Conservation (phyloP, 1,140 invertebrate genomes). For the Hylaeus volcanicus region DNA sequence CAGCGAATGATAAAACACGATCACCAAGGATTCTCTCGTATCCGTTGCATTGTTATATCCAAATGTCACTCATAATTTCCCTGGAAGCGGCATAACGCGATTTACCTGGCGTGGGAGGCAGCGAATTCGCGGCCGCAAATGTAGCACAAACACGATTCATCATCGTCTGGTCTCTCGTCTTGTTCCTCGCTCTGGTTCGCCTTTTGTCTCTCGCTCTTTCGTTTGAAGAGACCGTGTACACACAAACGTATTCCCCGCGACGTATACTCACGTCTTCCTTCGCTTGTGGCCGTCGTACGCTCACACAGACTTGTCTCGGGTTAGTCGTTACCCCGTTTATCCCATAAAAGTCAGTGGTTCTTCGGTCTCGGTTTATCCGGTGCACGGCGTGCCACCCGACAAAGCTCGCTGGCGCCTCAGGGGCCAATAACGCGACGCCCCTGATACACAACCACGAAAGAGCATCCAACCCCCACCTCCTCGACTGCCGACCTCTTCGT, state of each 20-base stretch:
- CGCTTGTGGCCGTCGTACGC: not conserved
- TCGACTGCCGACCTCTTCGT: conserved; percentile 49
- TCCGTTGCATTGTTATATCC: not conserved
- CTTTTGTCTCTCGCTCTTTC: conserved; percentile 1
- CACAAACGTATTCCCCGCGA: not conserved
- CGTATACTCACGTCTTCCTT: not conserved
- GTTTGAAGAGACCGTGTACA: conserved; percentile 14
- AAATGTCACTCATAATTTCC: not conserved
- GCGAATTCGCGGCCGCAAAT: not conserved
- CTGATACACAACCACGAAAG: conserved; percentile 67
- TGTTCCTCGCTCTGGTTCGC: not conserved
- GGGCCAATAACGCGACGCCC: conserved; percentile 67
- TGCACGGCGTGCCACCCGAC: conserved; percentile 59
- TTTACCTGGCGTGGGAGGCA: not conserved
- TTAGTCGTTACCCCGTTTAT: conserved; percentile 74
- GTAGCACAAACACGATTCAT: not conserved
- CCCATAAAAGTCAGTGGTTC: conserved; percentile 76
- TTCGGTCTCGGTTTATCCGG: conserved; percentile 72
- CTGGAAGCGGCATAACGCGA: not conserved
- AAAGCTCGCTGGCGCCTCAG: conserved; percentile 65
- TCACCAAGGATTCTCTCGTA: not conserved
- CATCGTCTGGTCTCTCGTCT: not conserved
- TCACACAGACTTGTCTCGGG: conserved; percentile 20
- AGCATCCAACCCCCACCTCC: conserved; percentile 26
- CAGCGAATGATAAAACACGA: too few relatives aligned